These are phyloP conservation scores for Meloidogyne exigua DNA, from an alignment of 1,140 invertebrate species.

Conservation along the genomic window DNA sequence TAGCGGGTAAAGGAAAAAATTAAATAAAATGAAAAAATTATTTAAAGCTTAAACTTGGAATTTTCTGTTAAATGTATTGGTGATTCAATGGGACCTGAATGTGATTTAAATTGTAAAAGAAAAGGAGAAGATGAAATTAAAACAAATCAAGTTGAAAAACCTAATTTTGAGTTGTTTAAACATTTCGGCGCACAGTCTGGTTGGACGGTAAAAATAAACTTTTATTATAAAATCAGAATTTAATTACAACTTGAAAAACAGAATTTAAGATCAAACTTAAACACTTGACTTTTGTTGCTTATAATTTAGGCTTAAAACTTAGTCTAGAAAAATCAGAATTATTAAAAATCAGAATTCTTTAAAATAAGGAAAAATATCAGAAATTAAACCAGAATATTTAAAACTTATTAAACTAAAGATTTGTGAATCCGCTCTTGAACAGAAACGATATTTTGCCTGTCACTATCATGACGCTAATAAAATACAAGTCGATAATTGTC, in stretches of 20 bases:
- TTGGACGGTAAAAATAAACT: neutral
- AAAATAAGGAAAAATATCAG: too few species aligned
- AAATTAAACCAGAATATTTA: too few species aligned
- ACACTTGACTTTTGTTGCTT: neutral
- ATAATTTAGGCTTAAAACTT: neutral
- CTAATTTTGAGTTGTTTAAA: neutral
- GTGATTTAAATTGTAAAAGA: slow-evolving; percentile 26
- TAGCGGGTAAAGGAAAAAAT: slow-evolving; percentile 10
- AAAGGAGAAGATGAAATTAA: neutral
- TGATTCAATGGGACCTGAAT: slow-evolving; percentile 21
- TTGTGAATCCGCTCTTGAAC: slow-evolving; percentile 25
- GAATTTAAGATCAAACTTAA: neutral
- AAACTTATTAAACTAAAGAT: slow-evolving; percentile 23
- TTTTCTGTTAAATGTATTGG: slow-evolving; percentile 37
- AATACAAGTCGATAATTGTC: slow-evolving; percentile 30
- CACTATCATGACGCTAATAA: slow-evolving; percentile 4
- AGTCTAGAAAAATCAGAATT: too few species aligned
- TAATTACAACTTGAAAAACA: neutral
- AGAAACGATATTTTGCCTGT: slow-evolving; percentile 15
- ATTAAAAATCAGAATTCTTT: neutral
- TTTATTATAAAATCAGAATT: neutral
- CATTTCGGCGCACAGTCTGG: neutral
- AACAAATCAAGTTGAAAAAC: slow-evolving; percentile 10
- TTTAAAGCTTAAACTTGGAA: slow-evolving; percentile 30
- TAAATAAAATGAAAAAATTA: neutral